These are phyloP conservation scores for Dendronephthya gigantea DNA, from an alignment of 64 coral and sea anemone species.

Conservation along the genomic window DNA sequence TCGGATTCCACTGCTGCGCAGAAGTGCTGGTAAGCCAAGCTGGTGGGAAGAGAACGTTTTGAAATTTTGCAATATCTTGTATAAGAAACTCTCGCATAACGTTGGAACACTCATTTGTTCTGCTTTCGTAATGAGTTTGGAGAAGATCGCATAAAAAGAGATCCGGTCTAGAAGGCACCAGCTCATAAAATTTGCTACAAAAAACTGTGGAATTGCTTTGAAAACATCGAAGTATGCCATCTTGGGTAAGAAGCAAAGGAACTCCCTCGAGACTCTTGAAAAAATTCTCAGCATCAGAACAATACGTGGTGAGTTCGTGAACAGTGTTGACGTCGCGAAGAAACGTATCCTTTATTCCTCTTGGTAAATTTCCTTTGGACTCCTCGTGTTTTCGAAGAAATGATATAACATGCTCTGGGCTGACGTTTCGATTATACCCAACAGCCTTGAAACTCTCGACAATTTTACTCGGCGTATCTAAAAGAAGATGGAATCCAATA, in stretches of 20 bases:
- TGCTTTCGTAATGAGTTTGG: not conserved
- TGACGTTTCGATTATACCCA: not conserved
- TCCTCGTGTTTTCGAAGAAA: constrained; percentile 2
- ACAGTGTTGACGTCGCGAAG: constrained; percentile 15
- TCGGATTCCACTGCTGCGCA: not conserved
- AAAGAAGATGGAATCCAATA: not conserved
- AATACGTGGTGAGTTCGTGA: constrained; percentile 35
- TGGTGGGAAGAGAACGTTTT: not conserved
- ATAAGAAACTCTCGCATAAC: not conserved
- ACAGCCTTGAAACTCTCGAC: not conserved
- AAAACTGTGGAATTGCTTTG: constrained; percentile 17
- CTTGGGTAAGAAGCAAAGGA: constrained; percentile 67
- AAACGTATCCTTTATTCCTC: constrained; percentile 14
- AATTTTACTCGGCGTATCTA: not conserved
- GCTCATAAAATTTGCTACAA: not conserved
- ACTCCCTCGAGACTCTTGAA: constrained; percentile 38
- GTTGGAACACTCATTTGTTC: not conserved
- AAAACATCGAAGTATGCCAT: constrained; percentile 36
- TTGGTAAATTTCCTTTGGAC: constrained; percentile 17
- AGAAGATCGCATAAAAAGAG: constrained; percentile 48
- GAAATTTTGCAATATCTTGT: not conserved
- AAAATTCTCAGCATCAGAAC: constrained; percentile 32
- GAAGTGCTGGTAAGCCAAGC: not conserved
- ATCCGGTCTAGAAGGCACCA: constrained; percentile 32
- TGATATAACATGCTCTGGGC: not conserved